phyloP scores from a whole-genome alignment of 1,140 invertebrate species.

The Hylaeus volcanicus region DNA sequence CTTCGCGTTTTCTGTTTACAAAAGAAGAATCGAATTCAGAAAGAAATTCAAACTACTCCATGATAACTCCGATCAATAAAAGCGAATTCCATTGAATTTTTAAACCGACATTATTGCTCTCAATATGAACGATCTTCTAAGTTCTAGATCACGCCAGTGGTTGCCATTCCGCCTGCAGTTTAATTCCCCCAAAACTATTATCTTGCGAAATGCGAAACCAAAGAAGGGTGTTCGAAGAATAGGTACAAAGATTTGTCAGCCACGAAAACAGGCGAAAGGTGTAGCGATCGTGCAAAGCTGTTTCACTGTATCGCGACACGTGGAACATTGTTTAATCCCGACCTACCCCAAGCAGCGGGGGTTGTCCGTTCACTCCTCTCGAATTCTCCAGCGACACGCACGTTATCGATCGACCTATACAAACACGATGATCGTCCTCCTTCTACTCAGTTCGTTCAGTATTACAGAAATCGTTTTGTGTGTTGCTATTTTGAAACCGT shows the following conservation, averaged over 20 bases:
- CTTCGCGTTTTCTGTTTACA: too few relatives aligned
- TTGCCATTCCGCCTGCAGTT: too few relatives aligned
- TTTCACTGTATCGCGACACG: constrained; percentile 5
- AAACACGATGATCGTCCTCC: neutral
- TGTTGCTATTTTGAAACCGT: constrained; percentile 51
- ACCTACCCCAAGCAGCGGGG: neutral
- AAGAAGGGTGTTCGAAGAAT: neutral
- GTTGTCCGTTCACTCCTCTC: neutral
- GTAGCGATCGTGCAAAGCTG: neutral
- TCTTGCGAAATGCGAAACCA: too few relatives aligned
- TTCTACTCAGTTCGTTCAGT: neutral
- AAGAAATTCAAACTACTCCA: too few relatives aligned
- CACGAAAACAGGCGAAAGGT: neutral
- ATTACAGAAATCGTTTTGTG: neutral
- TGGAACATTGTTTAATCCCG: neutral
- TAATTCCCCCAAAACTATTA: too few relatives aligned
- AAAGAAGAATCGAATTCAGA: too few relatives aligned
- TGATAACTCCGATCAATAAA: too few relatives aligned
- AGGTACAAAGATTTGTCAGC: too few relatives aligned
- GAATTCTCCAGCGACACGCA: constrained; percentile 8
- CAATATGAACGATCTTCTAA: too few relatives aligned
- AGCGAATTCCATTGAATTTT: too few relatives aligned
- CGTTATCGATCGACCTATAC: neutral
- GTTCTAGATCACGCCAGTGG: too few relatives aligned
- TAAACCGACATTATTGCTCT: too few relatives aligned